Percentiles rank a stretch among this genome's conserved stretches.
These are phyloP conservation scores for Mastomys natalensis DNA, from an alignment of 2,113 vertebrate species.

Conservation along the genomic window DNA sequence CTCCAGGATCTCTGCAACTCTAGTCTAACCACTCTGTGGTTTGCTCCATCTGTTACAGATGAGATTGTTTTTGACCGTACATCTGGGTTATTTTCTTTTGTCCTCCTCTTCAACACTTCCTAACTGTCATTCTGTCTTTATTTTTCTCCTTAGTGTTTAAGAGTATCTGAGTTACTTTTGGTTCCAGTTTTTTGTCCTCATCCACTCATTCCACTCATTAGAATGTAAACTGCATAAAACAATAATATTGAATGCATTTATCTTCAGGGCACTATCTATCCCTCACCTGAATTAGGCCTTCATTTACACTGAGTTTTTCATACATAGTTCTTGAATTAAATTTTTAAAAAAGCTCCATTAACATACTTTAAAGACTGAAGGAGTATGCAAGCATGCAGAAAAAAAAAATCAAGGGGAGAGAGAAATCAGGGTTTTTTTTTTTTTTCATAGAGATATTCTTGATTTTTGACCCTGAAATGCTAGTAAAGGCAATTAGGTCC, in stretches of 20 bases:
- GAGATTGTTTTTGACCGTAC: background rate
- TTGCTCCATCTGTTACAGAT: background rate
- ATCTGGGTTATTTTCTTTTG: background rate
- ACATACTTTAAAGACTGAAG: background rate
- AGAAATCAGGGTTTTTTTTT: background rate
- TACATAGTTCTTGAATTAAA: background rate
- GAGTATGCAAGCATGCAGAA: background rate
- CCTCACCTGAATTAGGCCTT: background rate
- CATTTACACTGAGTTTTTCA: background rate
- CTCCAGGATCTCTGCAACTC: background rate
- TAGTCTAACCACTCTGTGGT: background rate
- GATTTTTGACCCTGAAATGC: constrained; percentile 45
- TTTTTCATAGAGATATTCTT: constrained; percentile 28
- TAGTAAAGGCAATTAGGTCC: constrained; percentile 57
- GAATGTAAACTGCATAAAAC: background rate
- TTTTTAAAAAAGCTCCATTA: background rate
- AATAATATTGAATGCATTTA: background rate
- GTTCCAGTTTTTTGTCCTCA: background rate
- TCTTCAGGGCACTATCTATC: background rate
- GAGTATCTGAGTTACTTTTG: background rate
- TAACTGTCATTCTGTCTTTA: background rate
- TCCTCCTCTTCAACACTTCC: background rate
- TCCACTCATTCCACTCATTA: background rate
- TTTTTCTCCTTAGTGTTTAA: constrained; percentile 10
- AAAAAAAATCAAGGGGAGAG: background rate